Base-by-base conservation (phyloP, 2,888 invertebrate genomes). In the Tiliacea citrago region DNA sequence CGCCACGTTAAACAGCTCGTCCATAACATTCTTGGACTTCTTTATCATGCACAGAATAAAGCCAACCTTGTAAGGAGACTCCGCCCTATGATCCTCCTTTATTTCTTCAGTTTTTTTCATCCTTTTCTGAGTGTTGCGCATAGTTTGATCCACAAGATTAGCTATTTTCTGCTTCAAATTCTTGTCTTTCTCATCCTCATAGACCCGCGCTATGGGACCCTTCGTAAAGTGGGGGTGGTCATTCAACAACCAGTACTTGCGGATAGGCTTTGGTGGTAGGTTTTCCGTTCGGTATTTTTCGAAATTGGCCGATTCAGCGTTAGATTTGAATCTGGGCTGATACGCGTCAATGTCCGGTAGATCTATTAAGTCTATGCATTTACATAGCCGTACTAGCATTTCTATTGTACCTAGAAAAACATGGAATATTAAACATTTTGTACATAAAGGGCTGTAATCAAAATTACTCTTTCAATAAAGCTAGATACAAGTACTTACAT, bases 1-100 rank as follows among this genome's bases (percentile, higher is more conserved):
- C 0, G 95, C 95, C 0, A 95, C 92, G 66, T 95, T 95, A 72
- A 95, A 96, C 35, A 96, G 81, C 80, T 96, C 96, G 55, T 93
- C 94, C 66, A 95, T 66, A 10, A 94, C 90, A 55, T 94, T 92
- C 63, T 93, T 91, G 0, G 93, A 91, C 73, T 94, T 95, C 81
- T 94, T 95, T 47, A 96, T 89, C 90, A 94, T 89, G 77, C 93
- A 94, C 9, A 95, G 86, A 73, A 95, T 91, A 77, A 93, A 95
- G 0, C 95, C 96, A 4, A 92, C 90, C 85, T 83, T 93, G 65
- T 95, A 95, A n/a, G 93, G 88, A 0, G 89, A 73, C 2, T 89
- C 78, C 0, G 91, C 86, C 68, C 90, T 90, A 65, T 92, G 72
- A 4, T 76, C 79, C 0, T 88, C 84, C 76, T 93, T 94, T 5